These are phyloP conservation scores for Crypturellus tataupa DNA, from an alignment of 2,797 vertebrate genomes.

Conservation along the genomic window DNA sequence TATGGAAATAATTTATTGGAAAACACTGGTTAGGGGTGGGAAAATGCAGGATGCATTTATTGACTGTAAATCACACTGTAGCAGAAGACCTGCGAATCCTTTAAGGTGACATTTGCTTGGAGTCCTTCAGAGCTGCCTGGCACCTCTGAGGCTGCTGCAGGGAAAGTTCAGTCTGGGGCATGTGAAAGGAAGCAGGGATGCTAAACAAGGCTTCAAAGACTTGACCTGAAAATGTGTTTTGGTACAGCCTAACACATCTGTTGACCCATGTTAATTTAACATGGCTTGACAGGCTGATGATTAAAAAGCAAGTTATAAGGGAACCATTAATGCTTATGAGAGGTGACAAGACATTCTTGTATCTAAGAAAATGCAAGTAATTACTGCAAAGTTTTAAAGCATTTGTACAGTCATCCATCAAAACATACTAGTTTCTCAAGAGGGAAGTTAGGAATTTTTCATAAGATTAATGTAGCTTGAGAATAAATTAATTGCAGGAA, in stretches of 20 bases:
- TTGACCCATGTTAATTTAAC: constrained; percentile 21
- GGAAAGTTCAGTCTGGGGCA: constrained; percentile 53
- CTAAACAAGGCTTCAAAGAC: constrained; percentile 6
- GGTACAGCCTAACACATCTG: background rate
- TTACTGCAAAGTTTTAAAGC: background rate
- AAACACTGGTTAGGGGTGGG: background rate
- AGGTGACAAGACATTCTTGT: background rate
- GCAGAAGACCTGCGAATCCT: background rate
- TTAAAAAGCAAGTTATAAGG: constrained; percentile 9
- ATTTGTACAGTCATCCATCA: background rate
- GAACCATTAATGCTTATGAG: background rate
- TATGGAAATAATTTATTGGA: background rate
- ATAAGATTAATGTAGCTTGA: background rate
- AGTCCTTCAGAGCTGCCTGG: constrained; percentile 34
- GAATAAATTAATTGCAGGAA: background rate
- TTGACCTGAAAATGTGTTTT: constrained; percentile 41
- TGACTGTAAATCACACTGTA: background rate
- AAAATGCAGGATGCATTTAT: background rate
- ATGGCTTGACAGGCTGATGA: constrained; percentile 2
- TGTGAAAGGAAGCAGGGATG: constrained; percentile 43
- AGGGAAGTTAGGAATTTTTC: background rate
- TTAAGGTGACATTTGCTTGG: background rate
- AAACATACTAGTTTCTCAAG: background rate
- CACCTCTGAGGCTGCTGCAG: background rate
- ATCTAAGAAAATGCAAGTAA: background rate